Evolutionary conservation across 1,140 invertebrate genomes (phyloP), one percentile per base, ranked within the genome.

Genomic region (Cardiocondyla obscurior): DNA sequence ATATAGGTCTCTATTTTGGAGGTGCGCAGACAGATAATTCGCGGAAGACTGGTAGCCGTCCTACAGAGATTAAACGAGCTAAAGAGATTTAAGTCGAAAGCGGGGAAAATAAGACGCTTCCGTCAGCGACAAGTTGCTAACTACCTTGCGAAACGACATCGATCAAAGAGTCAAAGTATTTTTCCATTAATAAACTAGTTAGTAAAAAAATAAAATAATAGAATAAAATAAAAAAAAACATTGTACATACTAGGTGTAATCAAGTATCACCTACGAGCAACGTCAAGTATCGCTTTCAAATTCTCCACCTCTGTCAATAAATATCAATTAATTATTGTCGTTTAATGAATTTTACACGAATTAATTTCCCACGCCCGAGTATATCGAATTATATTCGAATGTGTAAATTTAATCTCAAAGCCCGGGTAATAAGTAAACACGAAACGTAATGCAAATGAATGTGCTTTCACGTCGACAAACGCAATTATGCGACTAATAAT

Each of bases 1-100:
- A 79, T 79, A 79, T 67, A 25, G 22, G 16, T 67, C 46, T 79
- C 74, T 79, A 79, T 79, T 79, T 79, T 33, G 22, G 62, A 67
- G 28, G 12, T 33, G 25, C 14, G 39, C 57, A 58, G 39, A 36
- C 39, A 76, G 39, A 79, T 79, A 69, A 79, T 69, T 79, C 74
- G n/a, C 62, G 62, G 74, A 67, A 67, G 25, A 69, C 46, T 49
- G 51, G 62, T 49, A 19, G 22, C 33, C 42, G 53, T 79, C 62
- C 62, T 49, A 25, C 53, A 19, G 46, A 79, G 74, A 79, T 79
- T 79, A 69, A 67, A 67, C 22, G 33, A 46, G 25, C 28, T 39
- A 39, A 1, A 22, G 22, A 69, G 46, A 67, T 25, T 51, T 28
- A 39, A 30, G 53, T 42, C 33, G 39, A 64, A 19, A 49, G 42